Evolutionary conservation across 2,888 invertebrate species (phyloP), one percentile per base, ranked within the genome.

Genomic region (Agrilus mali): DNA sequence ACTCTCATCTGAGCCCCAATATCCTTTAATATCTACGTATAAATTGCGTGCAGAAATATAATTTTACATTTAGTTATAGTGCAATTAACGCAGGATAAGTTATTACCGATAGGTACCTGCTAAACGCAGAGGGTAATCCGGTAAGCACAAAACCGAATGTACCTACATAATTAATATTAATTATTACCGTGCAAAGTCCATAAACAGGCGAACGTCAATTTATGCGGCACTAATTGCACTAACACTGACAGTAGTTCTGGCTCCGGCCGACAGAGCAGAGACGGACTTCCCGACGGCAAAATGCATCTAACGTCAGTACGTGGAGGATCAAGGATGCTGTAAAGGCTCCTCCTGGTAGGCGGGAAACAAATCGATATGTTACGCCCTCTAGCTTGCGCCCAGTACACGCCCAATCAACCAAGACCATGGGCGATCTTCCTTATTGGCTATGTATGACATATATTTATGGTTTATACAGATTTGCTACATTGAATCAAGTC

Each of bases 281-380:
- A 47, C 45, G 43, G 43, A 48, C 59, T 63, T 60, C 53, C 59
- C 60, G 59, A 55, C 61, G 59, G 59, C 55, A 60, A 52, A 56
- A 52, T 56, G 55, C 59, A 57, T 62, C 60, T 60, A 58, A 50
- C 49, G 52, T 52, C 52, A 55, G 58, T 56, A 53, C 55, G 55
- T 53, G 45, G 51, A 51, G 55, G 49, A 53, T 46, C 59, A 58
- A 60, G 64, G 65, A 66, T 65, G 65, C 65, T 65, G 66, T 50
- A 46, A 41, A 56, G 44, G 58, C 59, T 51, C 53, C 63, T 51
- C 60, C 60, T 47, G 37, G 36, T 46, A 49, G 54, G 52, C 50
- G 54, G 52, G 49, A 48, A 50, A 45, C 47, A 47, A 50, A 50
- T 49, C 52, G 41, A 47, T 47, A 50, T 43, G 48, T 51, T 50